Evolutionary conservation across 2,888 invertebrate species (phyloP), one percentile per base, ranked within the genome.

Genomic region (Taphrorychus bicolor): DNA sequence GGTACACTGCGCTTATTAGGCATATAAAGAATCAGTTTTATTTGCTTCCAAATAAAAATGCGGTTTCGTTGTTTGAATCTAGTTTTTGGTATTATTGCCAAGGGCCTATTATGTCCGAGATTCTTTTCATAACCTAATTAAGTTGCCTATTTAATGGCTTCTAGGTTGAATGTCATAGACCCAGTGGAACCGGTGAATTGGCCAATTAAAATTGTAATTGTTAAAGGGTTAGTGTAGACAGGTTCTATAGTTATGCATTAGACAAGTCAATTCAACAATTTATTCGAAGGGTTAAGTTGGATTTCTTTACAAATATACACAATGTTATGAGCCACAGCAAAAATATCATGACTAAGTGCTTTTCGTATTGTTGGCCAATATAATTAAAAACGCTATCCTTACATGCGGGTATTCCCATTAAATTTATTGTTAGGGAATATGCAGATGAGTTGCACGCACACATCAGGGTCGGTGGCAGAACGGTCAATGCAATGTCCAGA

Each of bases 401-500:
- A 54, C 45, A 66, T 66, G 69, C 69, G 69, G 65, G 65, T 21
- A 23, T 51, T 32, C 49, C 56, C 61, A 57, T 66, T 66, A 61
- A 48, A 59, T 52, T 62, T 60, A 69, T 69, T 69, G 48, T 66
- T 60, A 48, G 59, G 23, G 41, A 56, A 40, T 57, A 69, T 66
- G 66, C 66, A 66, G 51, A 69, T 69, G 60, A 69, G 59, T 23
- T 58, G 61, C 57, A 61, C 61, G 45, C 51, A 67, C 54, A 63
- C 49, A 69, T 69, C 69, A 60, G 69, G 69, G 69, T 53, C 48
- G 67, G 48, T 63, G 58, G 51, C 59, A 40, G 70, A 75, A 68
- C 74, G 79, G 78, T 79, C 80, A 80, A 67, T 77, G 71, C 76
- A 72, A 72, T 75, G 75, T 76, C 75, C 75, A 77, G 76, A 76